These are phyloP conservation scores for Ochotona princeps DNA, from an alignment of 2,113 vertebrate species.

Conservation along the genomic window DNA sequence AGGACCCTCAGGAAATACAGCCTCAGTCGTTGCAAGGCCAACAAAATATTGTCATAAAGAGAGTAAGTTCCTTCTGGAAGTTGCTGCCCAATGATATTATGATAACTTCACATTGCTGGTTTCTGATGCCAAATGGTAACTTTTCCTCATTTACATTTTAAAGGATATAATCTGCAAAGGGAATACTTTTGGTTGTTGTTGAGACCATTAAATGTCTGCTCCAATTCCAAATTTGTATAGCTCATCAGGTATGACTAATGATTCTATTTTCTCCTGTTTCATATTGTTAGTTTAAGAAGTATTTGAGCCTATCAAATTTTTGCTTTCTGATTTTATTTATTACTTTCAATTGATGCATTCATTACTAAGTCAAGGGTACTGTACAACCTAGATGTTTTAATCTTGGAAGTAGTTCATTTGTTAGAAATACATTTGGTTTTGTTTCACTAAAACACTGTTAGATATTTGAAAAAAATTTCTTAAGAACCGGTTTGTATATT, in stretches of 20 bases:
- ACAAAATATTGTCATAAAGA: neutral
- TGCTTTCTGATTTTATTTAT: constrained; percentile 24
- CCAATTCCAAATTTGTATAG: neutral
- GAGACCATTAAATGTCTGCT: neutral
- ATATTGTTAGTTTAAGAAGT: neutral
- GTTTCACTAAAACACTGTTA: constrained; percentile 15
- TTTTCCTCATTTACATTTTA: constrained; percentile 11
- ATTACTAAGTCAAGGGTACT: constrained; percentile 10
- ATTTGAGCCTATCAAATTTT: neutral
- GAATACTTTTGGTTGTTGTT: neutral
- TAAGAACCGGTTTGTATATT: constrained; percentile 9
- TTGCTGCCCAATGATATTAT: neutral
- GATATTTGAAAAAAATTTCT: neutral
- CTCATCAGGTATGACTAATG: neutral
- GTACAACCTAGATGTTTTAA: neutral
- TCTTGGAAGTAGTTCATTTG: neutral
- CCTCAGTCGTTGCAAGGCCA: neutral
- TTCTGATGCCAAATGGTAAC: neutral
- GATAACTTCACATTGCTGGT: neutral
- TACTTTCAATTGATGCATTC: neutral
- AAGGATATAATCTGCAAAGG: neutral
- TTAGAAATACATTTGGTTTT: constrained; percentile 19
- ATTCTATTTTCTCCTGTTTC: neutral
- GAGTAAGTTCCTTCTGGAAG: neutral
- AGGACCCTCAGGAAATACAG: neutral